phyloP scores from a whole-genome alignment of 2,888 invertebrate genomes.

The Cepaea hortensis region DNA sequence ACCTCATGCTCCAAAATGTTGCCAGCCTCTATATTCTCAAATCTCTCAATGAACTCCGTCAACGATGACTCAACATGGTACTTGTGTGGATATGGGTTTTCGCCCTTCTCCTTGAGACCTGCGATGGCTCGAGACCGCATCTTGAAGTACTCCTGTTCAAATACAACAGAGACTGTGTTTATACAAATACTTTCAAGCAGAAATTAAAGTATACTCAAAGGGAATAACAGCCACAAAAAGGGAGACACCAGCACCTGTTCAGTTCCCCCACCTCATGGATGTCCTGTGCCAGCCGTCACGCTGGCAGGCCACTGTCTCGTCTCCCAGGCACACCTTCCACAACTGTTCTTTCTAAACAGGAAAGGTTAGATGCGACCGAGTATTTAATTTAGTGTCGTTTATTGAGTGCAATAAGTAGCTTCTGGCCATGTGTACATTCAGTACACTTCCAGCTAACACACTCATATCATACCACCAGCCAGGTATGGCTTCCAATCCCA shows the following conservation, averaged over 20 bases:
- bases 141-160: conserved; percentile 86
- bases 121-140: conserved; percentile 87
- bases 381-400: too few species aligned
- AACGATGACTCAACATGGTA: conserved; percentile 93
- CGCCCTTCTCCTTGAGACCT: conserved; percentile 85
- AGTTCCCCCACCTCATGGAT: too few species aligned
- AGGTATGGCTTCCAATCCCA: too few species aligned
- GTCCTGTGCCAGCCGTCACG: too few species aligned
- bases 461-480: too few species aligned
- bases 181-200: not conserved
- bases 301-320: too few species aligned
- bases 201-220: not conserved
- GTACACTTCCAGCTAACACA: too few species aligned
- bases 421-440: too few species aligned
- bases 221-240: not conserved
- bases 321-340: too few species aligned
- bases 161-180: not conserved
- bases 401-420: too few species aligned
- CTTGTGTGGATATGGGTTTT: conserved; percentile 97
- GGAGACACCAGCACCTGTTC: not conserved
- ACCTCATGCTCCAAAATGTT: conserved; percentile 82
- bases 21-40: conserved; percentile 83
- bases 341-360: too few species aligned
- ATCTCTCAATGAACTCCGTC: conserved; percentile 90
- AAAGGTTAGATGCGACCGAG: too few species aligned